Conservation (phyloP, 2,888 invertebrate genomes). For the Trisateles emortualis region DNA sequence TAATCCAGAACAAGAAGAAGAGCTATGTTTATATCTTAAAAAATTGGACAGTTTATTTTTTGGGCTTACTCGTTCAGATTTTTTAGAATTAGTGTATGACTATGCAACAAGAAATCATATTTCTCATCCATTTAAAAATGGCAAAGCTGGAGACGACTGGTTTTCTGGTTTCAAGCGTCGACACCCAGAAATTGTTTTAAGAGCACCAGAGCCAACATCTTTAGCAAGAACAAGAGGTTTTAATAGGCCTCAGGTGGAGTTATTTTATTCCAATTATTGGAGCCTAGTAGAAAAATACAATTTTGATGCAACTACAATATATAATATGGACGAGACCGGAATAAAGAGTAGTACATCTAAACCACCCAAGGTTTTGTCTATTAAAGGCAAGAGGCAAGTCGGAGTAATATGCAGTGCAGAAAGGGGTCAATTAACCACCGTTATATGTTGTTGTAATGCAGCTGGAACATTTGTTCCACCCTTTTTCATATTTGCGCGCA, state of each 20-base stretch:
- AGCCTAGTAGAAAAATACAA: background rate
- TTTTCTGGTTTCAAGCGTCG: slow-evolving; percentile 32
- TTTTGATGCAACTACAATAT: slow-evolving; percentile 3
- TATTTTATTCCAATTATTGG: slow-evolving; percentile 10
- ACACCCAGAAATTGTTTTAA: slow-evolving; percentile 27
- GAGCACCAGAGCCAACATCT: slow-evolving; percentile 30
- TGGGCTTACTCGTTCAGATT: too few species aligned
- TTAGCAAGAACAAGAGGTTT: slow-evolving; percentile 29
- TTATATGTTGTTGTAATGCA: slow-evolving; percentile 36
- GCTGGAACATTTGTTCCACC: slow-evolving; percentile 51
- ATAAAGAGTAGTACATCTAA: slow-evolving; percentile 21
- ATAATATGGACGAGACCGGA: slow-evolving; percentile 30
- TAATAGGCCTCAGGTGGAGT: slow-evolving; percentile 26
- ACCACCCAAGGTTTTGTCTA: slow-evolving; percentile 33
- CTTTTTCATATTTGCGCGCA: slow-evolving; percentile 32
- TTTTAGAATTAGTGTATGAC: too few species aligned
- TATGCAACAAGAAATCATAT: slow-evolving; percentile 23
- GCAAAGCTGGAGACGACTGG: slow-evolving; percentile 35
- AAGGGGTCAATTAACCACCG: slow-evolving; percentile 36
- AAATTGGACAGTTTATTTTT: too few species aligned
- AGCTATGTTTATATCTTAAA: too few species aligned
- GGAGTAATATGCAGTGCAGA: slow-evolving; percentile 27
- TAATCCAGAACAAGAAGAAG: background rate
- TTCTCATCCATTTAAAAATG: slow-evolving; percentile 31
- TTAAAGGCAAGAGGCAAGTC: slow-evolving; percentile 41